phyloP scores from a whole-genome alignment of 2,888 invertebrate species.

The Polyploca ridens region DNA sequence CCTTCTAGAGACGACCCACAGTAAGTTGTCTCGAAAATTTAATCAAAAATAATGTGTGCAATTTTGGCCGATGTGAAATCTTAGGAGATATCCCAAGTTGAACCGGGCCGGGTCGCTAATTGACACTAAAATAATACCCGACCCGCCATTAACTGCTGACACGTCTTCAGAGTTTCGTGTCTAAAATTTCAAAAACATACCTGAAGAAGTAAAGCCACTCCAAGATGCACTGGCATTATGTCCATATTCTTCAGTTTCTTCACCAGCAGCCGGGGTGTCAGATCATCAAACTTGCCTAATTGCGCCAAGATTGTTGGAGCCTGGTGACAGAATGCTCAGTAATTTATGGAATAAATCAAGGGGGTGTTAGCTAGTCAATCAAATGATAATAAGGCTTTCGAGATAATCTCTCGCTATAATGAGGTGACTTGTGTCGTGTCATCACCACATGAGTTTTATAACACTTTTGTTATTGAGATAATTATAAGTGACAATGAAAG shows the following conservation, averaged over 20 bases:
- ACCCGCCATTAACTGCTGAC: too few species aligned
- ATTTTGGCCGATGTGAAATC: too few species aligned
- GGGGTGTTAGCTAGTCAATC: background rate
- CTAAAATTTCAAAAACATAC: slow-evolving; percentile 29
- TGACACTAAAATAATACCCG: too few species aligned
- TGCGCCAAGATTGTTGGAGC: slow-evolving; percentile 64
- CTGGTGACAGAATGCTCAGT: slow-evolving; percentile 37
- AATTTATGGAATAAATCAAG: slow-evolving; percentile 10
- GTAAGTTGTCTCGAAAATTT: too few species aligned
- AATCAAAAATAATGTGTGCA: too few species aligned
- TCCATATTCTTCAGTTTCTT: slow-evolving; percentile 59
- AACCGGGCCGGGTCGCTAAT: too few species aligned
- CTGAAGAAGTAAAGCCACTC: slow-evolving; percentile 63
- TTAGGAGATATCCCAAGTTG: too few species aligned
- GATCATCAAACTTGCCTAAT: slow-evolving; percentile 63
- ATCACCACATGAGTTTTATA: background rate
- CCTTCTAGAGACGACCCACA: too few species aligned
- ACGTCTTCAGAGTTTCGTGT: too few species aligned
- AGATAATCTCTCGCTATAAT: slow-evolving; percentile 3
- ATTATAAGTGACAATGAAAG: too few species aligned
- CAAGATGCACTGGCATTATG: slow-evolving; percentile 69
- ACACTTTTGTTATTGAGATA: background rate
- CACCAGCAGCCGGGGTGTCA: slow-evolving; percentile 62
- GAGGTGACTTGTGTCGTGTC: background rate
- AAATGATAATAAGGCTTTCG: background rate